These are phyloP conservation scores for Dexiosoma caninum DNA, from an alignment of 2,888 invertebrate species.

Conservation along the genomic window DNA sequence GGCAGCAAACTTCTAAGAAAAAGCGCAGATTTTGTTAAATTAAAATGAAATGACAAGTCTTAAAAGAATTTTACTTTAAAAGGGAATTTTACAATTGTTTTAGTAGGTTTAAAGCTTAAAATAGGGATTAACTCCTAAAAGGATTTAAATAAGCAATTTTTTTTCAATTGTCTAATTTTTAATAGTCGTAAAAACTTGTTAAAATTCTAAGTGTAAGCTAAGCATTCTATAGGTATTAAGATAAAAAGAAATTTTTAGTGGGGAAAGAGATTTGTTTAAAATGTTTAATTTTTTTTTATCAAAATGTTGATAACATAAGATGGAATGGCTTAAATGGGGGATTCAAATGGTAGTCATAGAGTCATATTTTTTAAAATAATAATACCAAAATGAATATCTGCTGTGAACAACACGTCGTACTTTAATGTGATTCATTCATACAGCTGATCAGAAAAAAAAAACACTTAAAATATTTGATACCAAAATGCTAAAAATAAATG, in stretches of 20 bases:
- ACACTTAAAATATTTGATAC: too few relatives aligned
- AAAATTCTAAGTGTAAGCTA: neutral
- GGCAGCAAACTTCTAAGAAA: constrained; percentile 28
- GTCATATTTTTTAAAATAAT: too few relatives aligned
- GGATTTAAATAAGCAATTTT: neutral
- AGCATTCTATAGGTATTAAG: neutral
- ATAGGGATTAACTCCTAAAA: neutral
- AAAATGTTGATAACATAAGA: neutral
- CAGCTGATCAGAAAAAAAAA: too few relatives aligned
- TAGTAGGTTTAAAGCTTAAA: neutral
- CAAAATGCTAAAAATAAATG: too few relatives aligned
- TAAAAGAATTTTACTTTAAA: neutral
- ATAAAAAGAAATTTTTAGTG: neutral
- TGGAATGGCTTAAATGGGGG: too few relatives aligned
- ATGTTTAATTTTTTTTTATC: neutral
- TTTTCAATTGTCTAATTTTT: neutral
- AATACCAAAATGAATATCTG: too few relatives aligned
- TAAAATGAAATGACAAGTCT: constrained; percentile 21
- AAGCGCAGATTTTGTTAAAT: constrained; percentile 34
- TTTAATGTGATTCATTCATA: too few relatives aligned
- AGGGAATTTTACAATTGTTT: neutral
- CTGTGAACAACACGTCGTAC: too few relatives aligned
- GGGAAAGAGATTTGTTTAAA: neutral
- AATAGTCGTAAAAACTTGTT: neutral
- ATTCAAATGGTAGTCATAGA: too few relatives aligned